These are phyloP conservation scores for Petrolisthes manimaculis DNA, from an alignment of 2,888 invertebrate species.

Conservation along the genomic window DNA sequence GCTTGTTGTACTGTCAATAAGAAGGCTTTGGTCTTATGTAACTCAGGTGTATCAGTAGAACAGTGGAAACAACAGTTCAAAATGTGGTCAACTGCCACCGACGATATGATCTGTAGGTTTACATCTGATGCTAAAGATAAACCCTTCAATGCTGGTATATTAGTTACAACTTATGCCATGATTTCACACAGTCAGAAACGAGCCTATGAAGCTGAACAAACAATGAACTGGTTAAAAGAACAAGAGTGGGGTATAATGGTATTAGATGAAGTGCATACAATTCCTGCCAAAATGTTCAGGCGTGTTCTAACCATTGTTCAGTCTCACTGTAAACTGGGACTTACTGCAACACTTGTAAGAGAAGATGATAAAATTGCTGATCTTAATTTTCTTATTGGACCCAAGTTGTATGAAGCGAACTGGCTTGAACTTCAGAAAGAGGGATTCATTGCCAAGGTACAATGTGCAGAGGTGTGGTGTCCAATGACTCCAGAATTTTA, in stretches of 20 bases:
- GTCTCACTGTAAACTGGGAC: slow-evolving; percentile 95
- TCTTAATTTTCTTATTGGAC: slow-evolving; percentile 97
- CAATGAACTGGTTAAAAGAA: slow-evolving; percentile 98
- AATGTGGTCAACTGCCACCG: slow-evolving; percentile 97
- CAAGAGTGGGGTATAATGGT: slow-evolving; percentile 99
- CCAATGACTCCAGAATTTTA: slow-evolving; percentile 99
- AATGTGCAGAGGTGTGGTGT: slow-evolving; percentile 99
- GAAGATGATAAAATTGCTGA: slow-evolving; percentile 99
- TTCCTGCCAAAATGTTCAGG: slow-evolving; percentile 99
- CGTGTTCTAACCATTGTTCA: slow-evolving; percentile 97
- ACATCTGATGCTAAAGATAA: slow-evolving; percentile 99
- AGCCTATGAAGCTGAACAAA: slow-evolving; percentile 98
- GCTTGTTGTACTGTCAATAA: slow-evolving; percentile 96
- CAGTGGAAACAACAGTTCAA: slow-evolving; percentile 99
- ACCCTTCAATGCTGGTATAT: slow-evolving; percentile 93
- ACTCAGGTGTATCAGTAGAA: slow-evolving; percentile 94
- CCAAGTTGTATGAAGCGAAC: slow-evolving; percentile 98
- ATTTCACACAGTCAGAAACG: slow-evolving; percentile 97
- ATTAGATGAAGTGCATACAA: slow-evolving; percentile 97
- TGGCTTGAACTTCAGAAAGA: slow-evolving; percentile 98
- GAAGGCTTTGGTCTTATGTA: slow-evolving; percentile 74
- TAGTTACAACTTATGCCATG: slow-evolving; percentile 99
- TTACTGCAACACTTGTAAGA: slow-evolving; percentile 96
- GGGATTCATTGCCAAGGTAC: slow-evolving; percentile 96
- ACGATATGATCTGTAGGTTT: slow-evolving; percentile 98